Conservation (phyloP, 2,797 vertebrate genomes). For the Smutsia gigantea region DNA sequence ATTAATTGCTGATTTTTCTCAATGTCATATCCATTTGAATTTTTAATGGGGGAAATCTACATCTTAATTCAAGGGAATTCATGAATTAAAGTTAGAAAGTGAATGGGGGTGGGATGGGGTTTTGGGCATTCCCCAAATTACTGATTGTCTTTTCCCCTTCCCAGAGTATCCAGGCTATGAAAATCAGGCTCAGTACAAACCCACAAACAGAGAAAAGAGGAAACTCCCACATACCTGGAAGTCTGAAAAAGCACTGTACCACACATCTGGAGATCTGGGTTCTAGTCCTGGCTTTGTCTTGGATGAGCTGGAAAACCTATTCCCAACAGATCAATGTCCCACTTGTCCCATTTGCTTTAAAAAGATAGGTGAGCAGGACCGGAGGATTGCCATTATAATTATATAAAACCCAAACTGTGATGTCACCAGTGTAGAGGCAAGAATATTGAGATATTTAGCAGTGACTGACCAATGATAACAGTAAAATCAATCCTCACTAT, state of each 20-base stretch:
- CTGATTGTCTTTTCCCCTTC: background rate
- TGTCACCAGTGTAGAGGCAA: background rate
- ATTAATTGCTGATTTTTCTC: background rate
- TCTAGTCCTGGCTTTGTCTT: background rate
- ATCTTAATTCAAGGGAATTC: background rate
- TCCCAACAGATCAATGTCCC: background rate
- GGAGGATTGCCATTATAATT: background rate
- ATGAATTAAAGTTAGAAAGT: slow-evolving; percentile 13
- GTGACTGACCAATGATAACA: background rate
- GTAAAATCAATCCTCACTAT: background rate
- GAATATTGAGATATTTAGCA: background rate
- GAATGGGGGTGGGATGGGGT: background rate
- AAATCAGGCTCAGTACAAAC: background rate
- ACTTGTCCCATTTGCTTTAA: background rate
- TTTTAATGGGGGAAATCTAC: background rate
- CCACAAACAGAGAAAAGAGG: background rate
- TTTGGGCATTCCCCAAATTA: background rate
- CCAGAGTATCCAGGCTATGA: background rate
- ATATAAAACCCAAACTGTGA: background rate
- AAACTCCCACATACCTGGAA: background rate
- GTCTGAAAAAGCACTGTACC: background rate
- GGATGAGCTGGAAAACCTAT: background rate
- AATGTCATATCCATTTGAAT: background rate
- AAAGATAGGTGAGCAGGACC: background rate
- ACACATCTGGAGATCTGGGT: background rate